Evolutionary conservation across 1,140 invertebrate genomes (phyloP).

Genomic region (Metopolophium dirhodum): DNA sequence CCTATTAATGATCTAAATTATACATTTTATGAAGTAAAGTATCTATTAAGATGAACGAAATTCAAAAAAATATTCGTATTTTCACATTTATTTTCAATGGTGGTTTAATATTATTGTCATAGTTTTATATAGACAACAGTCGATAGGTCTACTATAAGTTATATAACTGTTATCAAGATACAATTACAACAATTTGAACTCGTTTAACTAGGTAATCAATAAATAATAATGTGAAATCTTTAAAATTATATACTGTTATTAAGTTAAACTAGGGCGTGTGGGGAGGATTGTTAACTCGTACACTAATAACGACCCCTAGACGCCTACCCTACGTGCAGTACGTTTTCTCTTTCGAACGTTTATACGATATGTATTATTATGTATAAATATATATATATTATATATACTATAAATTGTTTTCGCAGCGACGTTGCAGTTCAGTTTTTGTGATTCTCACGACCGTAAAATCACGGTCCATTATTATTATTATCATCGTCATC

Average conservation of each 20-base stretch:
- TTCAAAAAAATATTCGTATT: background rate
- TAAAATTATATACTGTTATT: background rate
- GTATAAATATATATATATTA: background rate
- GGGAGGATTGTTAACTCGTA: background rate
- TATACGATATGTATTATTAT: background rate
- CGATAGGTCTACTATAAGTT: background rate
- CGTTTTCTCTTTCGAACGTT: background rate
- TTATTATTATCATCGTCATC: background rate
- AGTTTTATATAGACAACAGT: background rate
- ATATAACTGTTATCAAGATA: too few species aligned
- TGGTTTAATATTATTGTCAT: background rate
- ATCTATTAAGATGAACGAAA: background rate
- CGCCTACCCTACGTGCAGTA: background rate
- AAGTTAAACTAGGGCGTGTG: background rate
- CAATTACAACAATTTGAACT: too few species aligned
- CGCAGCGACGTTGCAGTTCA: background rate
- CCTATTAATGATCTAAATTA: background rate
- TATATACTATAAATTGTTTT: background rate
- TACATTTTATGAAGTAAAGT: background rate
- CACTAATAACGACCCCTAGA: background rate
- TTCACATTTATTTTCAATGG: background rate
- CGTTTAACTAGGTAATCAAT: too few species aligned
- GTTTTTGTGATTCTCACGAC: slow-evolving; percentile 38
- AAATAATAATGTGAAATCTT: background rate
- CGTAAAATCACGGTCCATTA: slow-evolving; percentile 24